Evolutionary conservation across 2,888 invertebrate genomes (phyloP), one percentile per base, ranked within the genome.

Genomic region (Doris montereyensis): DNA sequence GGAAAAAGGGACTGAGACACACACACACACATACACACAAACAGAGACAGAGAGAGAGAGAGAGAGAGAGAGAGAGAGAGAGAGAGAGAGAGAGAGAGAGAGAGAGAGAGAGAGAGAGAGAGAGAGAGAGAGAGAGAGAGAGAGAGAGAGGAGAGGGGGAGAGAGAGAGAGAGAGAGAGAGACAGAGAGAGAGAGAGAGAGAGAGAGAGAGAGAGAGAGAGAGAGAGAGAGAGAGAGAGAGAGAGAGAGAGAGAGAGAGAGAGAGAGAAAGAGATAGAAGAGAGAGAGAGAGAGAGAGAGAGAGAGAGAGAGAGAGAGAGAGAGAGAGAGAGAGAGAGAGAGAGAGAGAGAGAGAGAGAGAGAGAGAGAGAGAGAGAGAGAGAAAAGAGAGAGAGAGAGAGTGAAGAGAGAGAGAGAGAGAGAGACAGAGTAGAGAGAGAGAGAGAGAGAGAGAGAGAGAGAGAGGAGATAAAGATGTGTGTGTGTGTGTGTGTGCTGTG

Each of bases 221-320:
- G 2, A 72, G 72, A 41, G 21, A 35, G 21, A 35, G 72, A 35
- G 28, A 17, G 24, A 8, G 28, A 68, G n/a, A 5, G 35, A 34
- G 71, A 71, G 71, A 71, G 71, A 71, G 71, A 71, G 71, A 71
- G 71, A 71, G 71, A 71, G 68, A 68, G 68, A 68, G 68, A 68
- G 28, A 28, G 30, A 68, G 30, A 68, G 24, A 68, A 32, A 68
- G 10, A 30, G 30, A 5, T 8, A 30, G 30, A 5, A 68, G 28
- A 26, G 28, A 26, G 68, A 68, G 28, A 26, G 32, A 70, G 70
- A 70, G 4, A 32, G 32, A 70, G 70, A 2, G 32, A 0, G 32
- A 70, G 70, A 70, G 4, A 32, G 5, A 30, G 3, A 30, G 10
- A 28, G 28, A 68, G 68, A 30, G 10, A 2, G 32, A 30, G 30